Evolutionary conservation across 2,797 vertebrate species (phyloP), one percentile per base, ranked within the genome.

Genomic region (Pangasius djambal): DNA sequence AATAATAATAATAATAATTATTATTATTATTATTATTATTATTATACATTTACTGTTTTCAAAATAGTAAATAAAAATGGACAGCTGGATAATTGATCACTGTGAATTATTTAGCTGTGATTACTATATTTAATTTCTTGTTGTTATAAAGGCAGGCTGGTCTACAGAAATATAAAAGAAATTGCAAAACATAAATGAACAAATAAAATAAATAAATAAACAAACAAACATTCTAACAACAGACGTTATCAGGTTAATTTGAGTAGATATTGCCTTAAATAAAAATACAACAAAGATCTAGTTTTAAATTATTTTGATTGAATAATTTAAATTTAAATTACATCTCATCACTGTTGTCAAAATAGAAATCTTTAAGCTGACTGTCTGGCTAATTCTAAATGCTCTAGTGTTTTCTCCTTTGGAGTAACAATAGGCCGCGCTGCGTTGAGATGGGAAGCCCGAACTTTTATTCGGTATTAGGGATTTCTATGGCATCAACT

Each of bases 381-480:
- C 40, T 70, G 57, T 25, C 28, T 52, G 40, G 52, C 28, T 74
- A 50, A 87, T 79, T 89, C 52, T 86, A n/a, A 65, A 89, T 78
- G 77, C 86, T 83, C 50, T 72, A 87, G 61, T 87, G 88, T 82
- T 90, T 91, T 92, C 81, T 83, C 7, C 89, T 90, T 88, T 79
- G 85, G 75, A 59, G 72, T 78, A 70, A 89, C 75, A 88, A 89
- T 84, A 87, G 86, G 61, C 75, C 61, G 69, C 20, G 52, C 88
- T 83, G 77, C 69, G 89, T 88, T 92, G 69, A 91, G 89, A 87
- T 40, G 89, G 88, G 78, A 91, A 91, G 88, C 88, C 57, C 61
- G 59, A 91, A 90, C 89, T 87, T 91, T 88, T 91, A 91, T 91
- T 91, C 86, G 69, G 87, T 90, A 91, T 90, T 90, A 85, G 84